These are phyloP conservation scores for Noctua pronuba DNA, from an alignment of 2,888 invertebrate species.

Conservation along the genomic window DNA sequence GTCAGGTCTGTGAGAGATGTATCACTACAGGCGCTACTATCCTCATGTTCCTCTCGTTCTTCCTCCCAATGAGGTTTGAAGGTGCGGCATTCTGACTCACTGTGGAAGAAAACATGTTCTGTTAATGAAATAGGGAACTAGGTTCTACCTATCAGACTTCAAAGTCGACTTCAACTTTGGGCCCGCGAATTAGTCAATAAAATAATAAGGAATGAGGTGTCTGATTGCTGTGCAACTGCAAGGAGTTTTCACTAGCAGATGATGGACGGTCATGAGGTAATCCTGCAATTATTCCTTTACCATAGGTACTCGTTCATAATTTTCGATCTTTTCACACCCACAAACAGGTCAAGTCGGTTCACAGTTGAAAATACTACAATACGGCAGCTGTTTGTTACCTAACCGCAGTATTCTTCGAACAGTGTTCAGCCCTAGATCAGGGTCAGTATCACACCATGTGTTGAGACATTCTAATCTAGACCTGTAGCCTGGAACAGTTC, in stretches of 20 bases:
- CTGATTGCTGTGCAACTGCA: no score
- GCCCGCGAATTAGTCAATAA: not conserved
- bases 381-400: not conserved
- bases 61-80: constrained; percentile 82
- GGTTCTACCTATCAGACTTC: not conserved
- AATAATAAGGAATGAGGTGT: not conserved
- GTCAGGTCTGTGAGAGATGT: constrained; percentile 86
- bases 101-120: constrained; percentile 57
- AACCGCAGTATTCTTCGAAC: not conserved
- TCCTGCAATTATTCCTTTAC: not conserved
- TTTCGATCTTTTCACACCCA: not conserved
- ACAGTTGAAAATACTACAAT: not conserved
- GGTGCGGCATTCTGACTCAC: constrained; percentile 81
- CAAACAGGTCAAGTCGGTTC: not conserved
- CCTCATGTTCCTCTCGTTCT: constrained; percentile 76
- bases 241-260: not conserved
- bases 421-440: not conserved
- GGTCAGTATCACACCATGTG: not conserved
- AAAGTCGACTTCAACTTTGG: not conserved
- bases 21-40: constrained; percentile 87
- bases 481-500: not conserved
- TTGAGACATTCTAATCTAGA: not conserved
- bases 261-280: constrained; percentile 16
- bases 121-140: not conserved
- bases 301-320: not conserved